Evolutionary conservation across 2,797 vertebrate species (phyloP).

Genomic region (Mormyrus proboscirostris): DNA sequence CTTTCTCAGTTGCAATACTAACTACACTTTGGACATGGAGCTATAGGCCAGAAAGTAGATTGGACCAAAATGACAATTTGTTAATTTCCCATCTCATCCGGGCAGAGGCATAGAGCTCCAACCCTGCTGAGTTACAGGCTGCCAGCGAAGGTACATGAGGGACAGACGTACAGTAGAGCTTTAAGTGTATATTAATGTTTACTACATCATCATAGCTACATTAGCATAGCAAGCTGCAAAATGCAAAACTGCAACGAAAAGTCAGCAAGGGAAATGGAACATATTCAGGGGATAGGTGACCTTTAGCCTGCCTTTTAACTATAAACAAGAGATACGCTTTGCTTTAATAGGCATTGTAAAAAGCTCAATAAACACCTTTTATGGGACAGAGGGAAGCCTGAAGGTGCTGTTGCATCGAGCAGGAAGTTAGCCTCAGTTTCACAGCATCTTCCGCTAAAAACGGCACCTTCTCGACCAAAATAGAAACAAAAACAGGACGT

Average conservation of each 20-base stretch:
- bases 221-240: neutral
- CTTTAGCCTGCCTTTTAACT: neutral
- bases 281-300: neutral
- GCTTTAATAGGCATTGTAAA: neutral
- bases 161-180: neutral
- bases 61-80: neutral
- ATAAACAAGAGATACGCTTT: neutral
- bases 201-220: neutral
- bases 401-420: neutral
- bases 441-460: neutral
- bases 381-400: neutral
- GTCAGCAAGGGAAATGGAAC: neutral
- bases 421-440: neutral
- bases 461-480: neutral
- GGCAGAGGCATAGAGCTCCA: neutral
- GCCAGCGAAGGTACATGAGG: neutral
- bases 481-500: neutral
- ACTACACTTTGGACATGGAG: neutral
- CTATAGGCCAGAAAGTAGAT: neutral
- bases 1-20: neutral
- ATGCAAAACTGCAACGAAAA: neutral
- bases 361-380: neutral
- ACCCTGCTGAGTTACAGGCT: neutral
- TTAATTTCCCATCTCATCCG: neutral
- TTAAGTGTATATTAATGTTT: neutral